phyloP scores from a whole-genome alignment of 2,888 invertebrate species.

The Monopis laevigella region DNA sequence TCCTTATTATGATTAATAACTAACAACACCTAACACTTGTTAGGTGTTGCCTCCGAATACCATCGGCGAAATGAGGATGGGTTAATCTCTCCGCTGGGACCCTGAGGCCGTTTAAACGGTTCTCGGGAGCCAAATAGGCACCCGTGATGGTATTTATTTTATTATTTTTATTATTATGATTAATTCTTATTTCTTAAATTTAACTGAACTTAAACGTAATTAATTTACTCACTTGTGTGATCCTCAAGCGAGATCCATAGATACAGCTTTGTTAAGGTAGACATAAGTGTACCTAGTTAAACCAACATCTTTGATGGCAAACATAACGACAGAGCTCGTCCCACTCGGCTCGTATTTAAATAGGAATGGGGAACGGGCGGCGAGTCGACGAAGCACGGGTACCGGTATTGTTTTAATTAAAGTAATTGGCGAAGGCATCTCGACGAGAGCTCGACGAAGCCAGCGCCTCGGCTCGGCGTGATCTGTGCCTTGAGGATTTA shows the following conservation, averaged over 20 bases:
- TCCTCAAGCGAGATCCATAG: neutral
- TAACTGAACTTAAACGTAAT: neutral
- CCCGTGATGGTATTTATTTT: too few relatives aligned
- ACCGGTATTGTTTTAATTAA: conserved; percentile 67
- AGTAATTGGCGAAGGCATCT: conserved; percentile 67
- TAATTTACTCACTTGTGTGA: neutral
- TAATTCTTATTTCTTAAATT: too few relatives aligned
- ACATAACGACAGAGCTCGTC: conserved; percentile 55
- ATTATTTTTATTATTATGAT: too few relatives aligned
- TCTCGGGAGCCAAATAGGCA: too few relatives aligned
- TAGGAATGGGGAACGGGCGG: conserved; percentile 64
- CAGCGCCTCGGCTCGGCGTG: conserved; percentile 44
- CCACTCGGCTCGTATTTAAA: conserved; percentile 52
- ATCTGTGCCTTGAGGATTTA: conserved; percentile 66
- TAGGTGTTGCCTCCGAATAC: too few relatives aligned
- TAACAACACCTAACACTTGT: too few relatives aligned
- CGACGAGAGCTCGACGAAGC: conserved; percentile 53
- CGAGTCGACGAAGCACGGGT: conserved; percentile 60
- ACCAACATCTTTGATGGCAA: conserved; percentile 59
- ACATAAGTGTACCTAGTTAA: conserved; percentile 15
- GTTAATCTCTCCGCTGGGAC: too few relatives aligned
- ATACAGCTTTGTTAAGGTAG: neutral
- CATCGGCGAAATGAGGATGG: too few relatives aligned
- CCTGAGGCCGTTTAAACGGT: too few relatives aligned
- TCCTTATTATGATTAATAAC: too few relatives aligned